A percentile compares a stretch with the other conserved stretches of the same genome.
These are phyloP conservation scores for Benthosema pterotum DNA, from an alignment of 2,797 vertebrate genomes.

Conservation along the genomic window DNA sequence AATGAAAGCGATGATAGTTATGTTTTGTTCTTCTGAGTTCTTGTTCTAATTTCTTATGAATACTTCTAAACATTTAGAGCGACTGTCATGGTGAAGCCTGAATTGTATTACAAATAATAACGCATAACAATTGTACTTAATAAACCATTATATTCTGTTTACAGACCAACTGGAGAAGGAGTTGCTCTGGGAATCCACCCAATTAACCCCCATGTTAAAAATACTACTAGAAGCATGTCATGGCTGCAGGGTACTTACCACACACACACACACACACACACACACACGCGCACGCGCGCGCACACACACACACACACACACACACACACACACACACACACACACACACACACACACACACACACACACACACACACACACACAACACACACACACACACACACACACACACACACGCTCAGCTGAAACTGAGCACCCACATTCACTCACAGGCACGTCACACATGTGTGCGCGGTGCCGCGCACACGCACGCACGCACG, in stretches of 20 bases:
- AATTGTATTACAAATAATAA: too few relatives aligned
- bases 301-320: conserved; percentile 4
- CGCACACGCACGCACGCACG: not conserved
- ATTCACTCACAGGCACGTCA: not conserved
- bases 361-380: conserved; percentile 4
- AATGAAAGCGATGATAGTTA: too few relatives aligned
- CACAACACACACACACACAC: conserved; percentile 5
- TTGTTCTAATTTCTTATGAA: too few relatives aligned
- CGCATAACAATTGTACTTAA: too few relatives aligned
- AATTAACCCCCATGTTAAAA: too few relatives aligned
- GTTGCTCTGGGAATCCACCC: too few relatives aligned
- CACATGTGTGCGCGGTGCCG: not conserved
- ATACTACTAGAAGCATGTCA: too few relatives aligned
- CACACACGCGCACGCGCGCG: not conserved
- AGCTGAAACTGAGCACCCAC: conserved; percentile 3
- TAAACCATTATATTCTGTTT: too few relatives aligned
- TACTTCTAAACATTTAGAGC: too few relatives aligned
- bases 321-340: not conserved
- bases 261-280: not conserved
- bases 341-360: conserved; percentile 5
- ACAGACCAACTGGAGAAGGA: too few relatives aligned
- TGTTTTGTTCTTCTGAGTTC: too few relatives aligned
- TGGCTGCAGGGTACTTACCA: not conserved
- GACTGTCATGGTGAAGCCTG: too few relatives aligned
- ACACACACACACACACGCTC: not conserved